These are phyloP conservation scores for Apeltes quadracus DNA, from an alignment of 2,113 vertebrate species.

Conservation along the genomic window DNA sequence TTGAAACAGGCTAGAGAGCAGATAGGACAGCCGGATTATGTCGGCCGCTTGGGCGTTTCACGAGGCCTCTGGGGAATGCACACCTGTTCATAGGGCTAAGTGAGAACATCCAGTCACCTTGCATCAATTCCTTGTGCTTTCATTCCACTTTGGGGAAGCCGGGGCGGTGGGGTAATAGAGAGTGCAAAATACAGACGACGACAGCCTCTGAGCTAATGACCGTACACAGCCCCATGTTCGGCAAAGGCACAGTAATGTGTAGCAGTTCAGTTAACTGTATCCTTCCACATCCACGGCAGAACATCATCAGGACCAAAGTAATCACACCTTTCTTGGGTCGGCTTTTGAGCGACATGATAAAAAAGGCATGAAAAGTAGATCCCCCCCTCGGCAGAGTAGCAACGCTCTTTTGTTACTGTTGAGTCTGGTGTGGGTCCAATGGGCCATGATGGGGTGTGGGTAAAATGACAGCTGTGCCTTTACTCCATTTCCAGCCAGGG, in stretches of 20 bases:
- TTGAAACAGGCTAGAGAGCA: conserved; percentile 69
- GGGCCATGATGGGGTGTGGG: conserved; percentile 28
- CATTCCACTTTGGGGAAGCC: conserved; percentile 62
- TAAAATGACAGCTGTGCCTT: conserved; percentile 56
- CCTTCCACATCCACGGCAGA: conserved; percentile 36
- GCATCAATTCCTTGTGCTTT: conserved; percentile 80
- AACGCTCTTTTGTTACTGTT: conserved; percentile 47
- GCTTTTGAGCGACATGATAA: conserved; percentile 51
- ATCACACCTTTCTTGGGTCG: conserved; percentile 41
- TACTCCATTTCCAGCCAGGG: conserved; percentile 52
- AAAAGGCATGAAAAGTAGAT: conserved; percentile 35
- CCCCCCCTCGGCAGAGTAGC: conserved; percentile 43
- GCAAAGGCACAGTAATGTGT: conserved; percentile 77
- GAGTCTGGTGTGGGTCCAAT: conserved; percentile 50
- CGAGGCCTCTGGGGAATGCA: conserved; percentile 61
- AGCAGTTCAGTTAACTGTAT: conserved; percentile 57
- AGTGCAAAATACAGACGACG: conserved; percentile 63
- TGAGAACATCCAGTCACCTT: conserved; percentile 74
- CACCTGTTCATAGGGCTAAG: conserved; percentile 69
- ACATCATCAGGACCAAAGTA: conserved; percentile 35
- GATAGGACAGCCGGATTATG: conserved; percentile 74
- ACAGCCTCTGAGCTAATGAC: conserved; percentile 53
- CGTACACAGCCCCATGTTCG: conserved; percentile 56
- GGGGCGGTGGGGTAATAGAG: conserved; percentile 17
- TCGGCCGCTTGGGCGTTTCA: conserved; percentile 60